Base-by-base conservation (phyloP, 2,888 invertebrate genomes). In the Trachelus troglodyta region DNA sequence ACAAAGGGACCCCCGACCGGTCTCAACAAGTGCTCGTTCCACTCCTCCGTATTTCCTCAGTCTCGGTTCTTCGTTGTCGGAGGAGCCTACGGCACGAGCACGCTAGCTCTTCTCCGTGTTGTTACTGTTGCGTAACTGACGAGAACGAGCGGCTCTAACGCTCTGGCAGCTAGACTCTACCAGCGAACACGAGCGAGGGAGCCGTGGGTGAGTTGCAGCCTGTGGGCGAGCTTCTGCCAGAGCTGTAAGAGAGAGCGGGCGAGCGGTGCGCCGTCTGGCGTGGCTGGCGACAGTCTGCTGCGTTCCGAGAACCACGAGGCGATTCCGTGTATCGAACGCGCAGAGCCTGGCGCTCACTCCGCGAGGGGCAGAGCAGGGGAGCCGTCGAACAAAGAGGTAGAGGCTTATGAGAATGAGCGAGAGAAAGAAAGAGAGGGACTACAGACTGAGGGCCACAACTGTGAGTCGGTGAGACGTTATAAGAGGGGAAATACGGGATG, bases 191-290 rank as follows among this genome's bases (percentile, higher is more conserved):
- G 74, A 75, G 34, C 68, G 75, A 69, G 80, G 74, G 73, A 71
- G 75, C 31, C 77, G 80, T 73, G 75, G 69, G 74, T 34, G 69
- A 75, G 71, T 30, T 34, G 71, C 71, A 71, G 71, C 71, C 71
- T 71, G 71, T 71, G 71, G 71, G 71, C 71, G 71, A 71, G 71
- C 71, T 71, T 71, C 71, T 71, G 71, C 33, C 71, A 56, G 71
- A 71, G 71, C 71, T 34, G 71, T 71, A 34, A 31, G 80, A 69
- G 75, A 75, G 75, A 77, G 80, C 81, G 86, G 81, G 87, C 88
- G 90, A 89, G 88, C 88, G 87, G 87, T 90, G 90, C 90, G 89
- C 90, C 90, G 90, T 90, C 90, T 90, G 89, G 90, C 89, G 90
- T 90, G 88, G 87, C 89, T 89, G 90, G 87, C 90, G 90, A 90